phyloP scores from a whole-genome alignment of 2,113 vertebrate species.

The Limnothrissa miodon region DNA sequence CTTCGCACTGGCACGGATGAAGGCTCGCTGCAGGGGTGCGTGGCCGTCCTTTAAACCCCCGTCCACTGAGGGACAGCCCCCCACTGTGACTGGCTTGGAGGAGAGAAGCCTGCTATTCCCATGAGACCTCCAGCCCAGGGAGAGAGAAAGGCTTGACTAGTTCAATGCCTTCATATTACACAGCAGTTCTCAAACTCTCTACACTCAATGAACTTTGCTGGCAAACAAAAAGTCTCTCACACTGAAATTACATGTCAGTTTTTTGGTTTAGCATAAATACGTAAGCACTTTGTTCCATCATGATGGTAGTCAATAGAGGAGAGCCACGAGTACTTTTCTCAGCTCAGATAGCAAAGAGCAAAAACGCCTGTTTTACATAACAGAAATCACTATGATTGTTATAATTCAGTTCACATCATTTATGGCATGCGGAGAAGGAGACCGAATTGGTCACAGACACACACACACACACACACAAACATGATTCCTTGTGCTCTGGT shows the following conservation, averaged over 20 bases:
- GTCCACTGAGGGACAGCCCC: not conserved
- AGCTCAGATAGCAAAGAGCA: not conserved
- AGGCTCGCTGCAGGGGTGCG: not conserved
- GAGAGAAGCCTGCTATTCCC: not conserved
- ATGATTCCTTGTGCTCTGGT: not conserved
- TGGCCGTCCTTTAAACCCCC: not conserved
- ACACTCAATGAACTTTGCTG: not conserved
- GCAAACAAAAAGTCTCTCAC: not conserved
- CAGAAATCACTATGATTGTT: not conserved
- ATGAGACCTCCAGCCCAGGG: not conserved
- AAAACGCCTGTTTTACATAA: not conserved
- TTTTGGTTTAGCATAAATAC: not conserved
- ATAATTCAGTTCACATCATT: not conserved
- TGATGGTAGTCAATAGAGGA: not conserved
- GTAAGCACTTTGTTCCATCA: not conserved
- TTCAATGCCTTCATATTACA: not conserved
- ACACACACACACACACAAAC: not conserved
- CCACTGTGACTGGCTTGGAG: not conserved
- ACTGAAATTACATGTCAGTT: not conserved
- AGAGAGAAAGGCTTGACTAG: not conserved
- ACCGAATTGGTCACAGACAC: not conserved
- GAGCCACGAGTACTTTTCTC: not conserved
- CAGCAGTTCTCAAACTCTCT: not conserved
- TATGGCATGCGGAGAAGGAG: not conserved
- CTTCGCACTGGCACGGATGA: not conserved